Base-by-base conservation (phyloP, 2,888 invertebrate genomes). In the Ectemnius cavifrons region DNA sequence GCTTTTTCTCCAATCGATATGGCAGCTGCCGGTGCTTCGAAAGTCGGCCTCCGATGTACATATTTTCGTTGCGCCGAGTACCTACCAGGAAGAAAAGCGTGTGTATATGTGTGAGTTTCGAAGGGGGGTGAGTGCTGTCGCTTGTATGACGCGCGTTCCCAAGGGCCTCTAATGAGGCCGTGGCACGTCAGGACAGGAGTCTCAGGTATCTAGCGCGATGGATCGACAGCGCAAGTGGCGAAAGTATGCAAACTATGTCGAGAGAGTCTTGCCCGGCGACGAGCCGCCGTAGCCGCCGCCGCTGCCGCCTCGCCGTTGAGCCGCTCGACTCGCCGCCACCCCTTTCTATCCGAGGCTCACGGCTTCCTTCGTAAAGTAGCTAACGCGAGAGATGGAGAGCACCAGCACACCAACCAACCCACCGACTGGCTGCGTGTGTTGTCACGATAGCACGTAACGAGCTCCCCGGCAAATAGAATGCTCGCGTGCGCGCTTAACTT, bases 171-270 rank as follows among this genome's bases (percentile, higher is more conserved):
- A 85, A 84, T 84, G 85, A 84, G 84, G 72, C 74, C 71, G 78
- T 73, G 78, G 79, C 78, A 75, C 78, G 79, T 60, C 69, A 63
- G 76, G 71, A 77, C 71, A 64, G 37, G 71, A 69, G 77, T 73
- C 75, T 79, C 79, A 52, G 76, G 80, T 84, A 79, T 75, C 77
- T 63, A 73, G 63, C 56, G 74, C 75, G 68, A 62, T 61, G 69
- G 73, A 74, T 79, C 80, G 76, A 75, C 71, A 59, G 62, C 49
- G 61, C 47, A 82, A 79, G 76, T 73, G 73, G 61, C 62, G 78
- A 67, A 83, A 82, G 80, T 80, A 85, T 76, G 85, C 85, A 71
- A 84, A 85, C 83, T 85, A 85, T 85, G 79, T 75, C 64, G 66
- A 63, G 65, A 73, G 73, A 78, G 76, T 77, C 67, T 66, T 71